Evolutionary conservation across 2,888 invertebrate genomes (phyloP).

Genomic region (Tetranychus piercei): DNA sequence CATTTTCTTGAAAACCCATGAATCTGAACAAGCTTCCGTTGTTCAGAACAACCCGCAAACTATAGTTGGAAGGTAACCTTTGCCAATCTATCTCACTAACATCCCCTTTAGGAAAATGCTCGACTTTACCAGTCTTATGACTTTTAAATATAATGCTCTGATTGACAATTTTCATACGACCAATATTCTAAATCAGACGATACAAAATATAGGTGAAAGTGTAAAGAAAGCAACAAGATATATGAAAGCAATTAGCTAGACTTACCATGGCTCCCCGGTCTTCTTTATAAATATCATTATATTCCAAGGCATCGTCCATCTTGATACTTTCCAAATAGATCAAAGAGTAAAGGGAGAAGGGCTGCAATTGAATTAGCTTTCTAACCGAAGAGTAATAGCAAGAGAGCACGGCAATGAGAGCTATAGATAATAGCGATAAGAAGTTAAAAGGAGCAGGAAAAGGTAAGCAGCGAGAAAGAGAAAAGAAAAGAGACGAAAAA

Average conservation of each 20-base stretch:
- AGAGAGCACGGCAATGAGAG: too few relatives aligned
- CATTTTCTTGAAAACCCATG: slow-evolving; percentile 64
- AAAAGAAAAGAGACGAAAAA: too few relatives aligned
- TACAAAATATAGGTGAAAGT: neutral
- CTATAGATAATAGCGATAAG: too few relatives aligned
- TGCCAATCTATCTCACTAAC: slow-evolving; percentile 81
- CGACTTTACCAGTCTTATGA: slow-evolving; percentile 85
- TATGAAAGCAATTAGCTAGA: slow-evolving; percentile 20
- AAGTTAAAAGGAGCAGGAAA: too few relatives aligned
- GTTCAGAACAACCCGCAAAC: slow-evolving; percentile 67
- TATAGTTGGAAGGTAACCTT: slow-evolving; percentile 73
- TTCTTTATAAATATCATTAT: slow-evolving; percentile 43
- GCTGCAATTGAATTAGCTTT: too few relatives aligned
- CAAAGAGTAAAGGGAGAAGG: too few relatives aligned
- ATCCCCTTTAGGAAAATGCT: slow-evolving; percentile 62
- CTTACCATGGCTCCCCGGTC: slow-evolving; percentile 43
- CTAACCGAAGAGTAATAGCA: too few relatives aligned
- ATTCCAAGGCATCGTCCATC: slow-evolving; percentile 58
- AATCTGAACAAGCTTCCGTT: slow-evolving; percentile 77
- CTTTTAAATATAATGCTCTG: slow-evolving; percentile 80
- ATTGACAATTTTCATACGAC: slow-evolving; percentile 75
- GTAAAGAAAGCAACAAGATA: slow-evolving; percentile 11
- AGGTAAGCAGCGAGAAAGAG: too few relatives aligned
- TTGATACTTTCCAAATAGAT: neutral
- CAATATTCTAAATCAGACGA: slow-evolving; percentile 52